Evolutionary conservation across 2,797 vertebrate species (phyloP).

Genomic region (Hafferia zeledoni): DNA sequence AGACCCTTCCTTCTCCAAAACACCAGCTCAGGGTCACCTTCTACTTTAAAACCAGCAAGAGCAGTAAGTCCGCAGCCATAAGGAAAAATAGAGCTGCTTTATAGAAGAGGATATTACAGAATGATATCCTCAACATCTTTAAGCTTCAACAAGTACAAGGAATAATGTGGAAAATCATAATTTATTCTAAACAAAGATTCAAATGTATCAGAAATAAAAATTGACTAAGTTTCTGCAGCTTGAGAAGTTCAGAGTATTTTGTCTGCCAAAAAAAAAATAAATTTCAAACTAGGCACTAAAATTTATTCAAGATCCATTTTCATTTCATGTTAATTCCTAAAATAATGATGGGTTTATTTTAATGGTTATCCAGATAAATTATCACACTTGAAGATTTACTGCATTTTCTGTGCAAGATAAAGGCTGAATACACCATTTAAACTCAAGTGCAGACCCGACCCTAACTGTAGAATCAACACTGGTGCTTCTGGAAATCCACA

Average conservation of each 20-base stretch:
- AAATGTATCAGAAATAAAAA: not conserved
- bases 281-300: not conserved
- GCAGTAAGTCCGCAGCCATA: not conserved
- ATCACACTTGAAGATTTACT: not conserved
- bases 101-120: not conserved
- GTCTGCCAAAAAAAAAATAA: not conserved
- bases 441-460: not conserved
- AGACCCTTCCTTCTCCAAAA: not conserved
- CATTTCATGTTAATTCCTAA: not conserved
- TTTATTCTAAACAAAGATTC: not conserved
- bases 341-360: conserved; percentile 5
- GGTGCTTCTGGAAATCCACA: not conserved
- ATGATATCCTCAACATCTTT: not conserved
- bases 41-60: not conserved
- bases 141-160: not conserved
- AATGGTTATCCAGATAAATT: not conserved
- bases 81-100: not conserved
- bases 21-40: not conserved
- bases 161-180: not conserved
- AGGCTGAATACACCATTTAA: not conserved
- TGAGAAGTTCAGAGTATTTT: not conserved
- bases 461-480: not conserved
- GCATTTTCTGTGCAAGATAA: not conserved
- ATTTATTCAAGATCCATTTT: not conserved
- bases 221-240: not conserved